Evolutionary conservation across 1,140 invertebrate species (phyloP).

Genomic region (Thalassaphorura encarpata): DNA sequence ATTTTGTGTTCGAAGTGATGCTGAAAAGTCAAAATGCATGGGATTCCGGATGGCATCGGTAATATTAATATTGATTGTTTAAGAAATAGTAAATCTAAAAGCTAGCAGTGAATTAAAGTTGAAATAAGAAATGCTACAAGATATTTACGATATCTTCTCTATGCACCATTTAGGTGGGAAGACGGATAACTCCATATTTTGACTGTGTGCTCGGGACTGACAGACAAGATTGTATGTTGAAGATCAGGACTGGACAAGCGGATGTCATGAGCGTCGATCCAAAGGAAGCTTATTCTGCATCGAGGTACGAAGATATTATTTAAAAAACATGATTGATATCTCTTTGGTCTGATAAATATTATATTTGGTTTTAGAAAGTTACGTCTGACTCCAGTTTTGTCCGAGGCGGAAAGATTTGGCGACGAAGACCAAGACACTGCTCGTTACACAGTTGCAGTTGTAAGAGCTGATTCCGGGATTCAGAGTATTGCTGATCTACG

Average conservation of each 20-base stretch:
- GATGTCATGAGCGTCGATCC: conserved; percentile 28
- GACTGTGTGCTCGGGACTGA: conserved; percentile 28
- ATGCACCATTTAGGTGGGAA: conserved; percentile 12
- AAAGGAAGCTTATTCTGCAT: conserved; percentile 23
- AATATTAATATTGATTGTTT: not conserved
- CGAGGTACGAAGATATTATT: conserved; percentile 13
- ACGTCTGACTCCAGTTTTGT: conserved; percentile 28
- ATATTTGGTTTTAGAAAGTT: conserved; percentile 15
- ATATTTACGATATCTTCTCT: not conserved
- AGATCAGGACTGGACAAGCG: conserved; percentile 27
- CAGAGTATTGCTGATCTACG: conserved; percentile 26
- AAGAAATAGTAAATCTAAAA: not conserved
- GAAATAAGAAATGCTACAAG: not conserved
- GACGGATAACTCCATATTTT: conserved; percentile 26
- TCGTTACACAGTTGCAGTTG: conserved; percentile 22
- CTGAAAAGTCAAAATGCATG: conserved; percentile 28
- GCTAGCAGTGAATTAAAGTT: not conserved
- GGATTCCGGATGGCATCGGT: conserved; percentile 8
- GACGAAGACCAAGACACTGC: conserved; percentile 32
- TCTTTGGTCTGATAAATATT: not conserved
- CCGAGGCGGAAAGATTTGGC: conserved; percentile 30
- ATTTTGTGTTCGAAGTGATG: conserved; percentile 27
- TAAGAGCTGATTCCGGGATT: conserved; percentile 28
- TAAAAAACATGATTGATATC: not conserved
- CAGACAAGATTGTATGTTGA: conserved; percentile 29